These are phyloP conservation scores for Lasioglossum vierecki DNA, from an alignment of 2,888 invertebrate genomes.

Conservation along the genomic window DNA sequence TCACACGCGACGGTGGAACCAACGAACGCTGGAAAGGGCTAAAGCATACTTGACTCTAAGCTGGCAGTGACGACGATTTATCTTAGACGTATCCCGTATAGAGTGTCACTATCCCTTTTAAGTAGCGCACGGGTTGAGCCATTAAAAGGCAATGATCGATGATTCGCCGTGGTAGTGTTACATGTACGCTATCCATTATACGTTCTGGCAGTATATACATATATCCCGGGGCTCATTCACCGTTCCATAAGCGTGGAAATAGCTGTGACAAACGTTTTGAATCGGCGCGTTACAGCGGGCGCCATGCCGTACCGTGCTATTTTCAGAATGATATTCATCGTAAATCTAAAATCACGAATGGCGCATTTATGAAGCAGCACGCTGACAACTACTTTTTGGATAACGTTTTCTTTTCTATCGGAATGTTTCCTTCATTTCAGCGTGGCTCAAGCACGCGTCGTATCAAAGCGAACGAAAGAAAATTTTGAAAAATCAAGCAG, in stretches of 20 bases:
- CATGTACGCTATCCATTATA: conserved; percentile 66
- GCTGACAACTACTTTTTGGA: too few relatives aligned
- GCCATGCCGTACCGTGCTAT: background rate
- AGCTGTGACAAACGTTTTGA: conserved; percentile 46
- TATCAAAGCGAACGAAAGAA: background rate
- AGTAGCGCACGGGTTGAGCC: conserved; percentile 61
- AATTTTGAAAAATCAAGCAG: background rate
- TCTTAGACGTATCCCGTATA: conserved; percentile 71
- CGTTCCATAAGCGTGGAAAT: conserved; percentile 48
- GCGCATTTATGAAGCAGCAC: background rate
- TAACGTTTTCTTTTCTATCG: background rate
- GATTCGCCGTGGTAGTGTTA: conserved; percentile 73
- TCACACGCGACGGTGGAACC: conserved; percentile 39
- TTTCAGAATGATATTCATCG: conserved; percentile 28
- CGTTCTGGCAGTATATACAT: conserved; percentile 59
- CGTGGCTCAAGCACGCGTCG: background rate
- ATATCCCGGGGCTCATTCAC: conserved; percentile 50
- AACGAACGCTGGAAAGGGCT: conserved; percentile 52
- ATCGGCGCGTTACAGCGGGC: conserved; percentile 3
- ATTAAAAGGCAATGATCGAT: conserved; percentile 79
- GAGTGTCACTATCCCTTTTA: conserved; percentile 68
- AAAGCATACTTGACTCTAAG: conserved; percentile 62
- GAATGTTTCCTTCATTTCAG: background rate
- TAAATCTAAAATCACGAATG: conserved; percentile 28
- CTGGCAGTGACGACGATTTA: conserved; percentile 76